Percentiles rank a stretch among this genome's conserved stretches.
Evolutionary conservation across 2,888 invertebrate genomes (phyloP).

Genomic region (Lottia scabra): DNA sequence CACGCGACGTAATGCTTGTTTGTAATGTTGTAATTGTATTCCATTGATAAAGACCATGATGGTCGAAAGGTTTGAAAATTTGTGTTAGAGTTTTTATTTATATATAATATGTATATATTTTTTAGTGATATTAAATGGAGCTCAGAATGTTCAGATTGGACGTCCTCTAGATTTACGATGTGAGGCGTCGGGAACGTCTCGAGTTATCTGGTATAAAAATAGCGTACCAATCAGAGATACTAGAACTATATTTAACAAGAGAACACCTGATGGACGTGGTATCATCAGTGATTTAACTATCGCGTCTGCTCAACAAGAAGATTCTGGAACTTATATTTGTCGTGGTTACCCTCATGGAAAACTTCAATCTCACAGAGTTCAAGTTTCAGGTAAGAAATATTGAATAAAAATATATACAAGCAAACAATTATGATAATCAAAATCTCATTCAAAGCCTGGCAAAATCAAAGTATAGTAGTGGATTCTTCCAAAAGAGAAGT

Average conservation of each 20-base stretch:
- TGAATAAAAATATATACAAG: too few relatives aligned
- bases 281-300: slow-evolving; percentile 28
- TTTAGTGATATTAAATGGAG: slow-evolving; percentile 27
- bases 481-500: too few relatives aligned
- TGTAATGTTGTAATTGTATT: too few relatives aligned
- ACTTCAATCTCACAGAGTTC: slow-evolving; percentile 6
- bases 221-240: slow-evolving; percentile 2
- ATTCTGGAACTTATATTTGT: slow-evolving; percentile 34
- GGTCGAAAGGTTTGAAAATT: too few relatives aligned
- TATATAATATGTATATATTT: too few relatives aligned
- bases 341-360: slow-evolving; percentile 26
- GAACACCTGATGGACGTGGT: slow-evolving; percentile 10
- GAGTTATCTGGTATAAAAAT: slow-evolving; percentile 32
- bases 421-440: too few relatives aligned
- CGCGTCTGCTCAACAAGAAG: background rate
- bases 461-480: too few relatives aligned
- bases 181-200: slow-evolving; percentile 21
- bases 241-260: background rate
- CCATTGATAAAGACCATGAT: too few relatives aligned
- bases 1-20: too few relatives aligned
- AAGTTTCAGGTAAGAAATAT: background rate
- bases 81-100: too few relatives aligned
- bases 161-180: slow-evolving; percentile 23
- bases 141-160: slow-evolving; percentile 20
- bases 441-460: too few relatives aligned